Evolutionary conservation across 2,113 vertebrate genomes (phyloP).

Genomic region (Puntigrus tetrazona): DNA sequence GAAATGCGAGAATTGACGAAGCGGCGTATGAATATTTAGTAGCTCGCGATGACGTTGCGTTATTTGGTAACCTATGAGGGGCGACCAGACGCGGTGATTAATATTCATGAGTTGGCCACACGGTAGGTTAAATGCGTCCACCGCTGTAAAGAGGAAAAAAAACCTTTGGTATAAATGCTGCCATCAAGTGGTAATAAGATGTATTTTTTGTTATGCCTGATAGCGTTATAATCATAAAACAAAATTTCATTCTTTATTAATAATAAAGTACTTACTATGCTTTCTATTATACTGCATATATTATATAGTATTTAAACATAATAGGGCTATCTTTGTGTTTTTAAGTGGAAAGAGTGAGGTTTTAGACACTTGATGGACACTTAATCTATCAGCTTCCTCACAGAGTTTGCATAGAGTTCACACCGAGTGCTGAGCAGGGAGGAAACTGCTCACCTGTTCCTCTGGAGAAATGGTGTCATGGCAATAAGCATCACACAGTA

Average conservation of each 20-base stretch:
- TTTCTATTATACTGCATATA: background rate
- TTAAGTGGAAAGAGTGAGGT: background rate
- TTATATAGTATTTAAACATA: background rate
- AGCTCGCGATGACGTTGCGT: background rate
- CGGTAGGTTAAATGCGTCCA: background rate
- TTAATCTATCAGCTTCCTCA: background rate
- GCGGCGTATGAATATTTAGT: background rate
- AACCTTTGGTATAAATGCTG: background rate
- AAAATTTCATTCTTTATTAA: background rate
- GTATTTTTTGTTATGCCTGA: background rate
- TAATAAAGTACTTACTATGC: background rate
- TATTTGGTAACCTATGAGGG: background rate
- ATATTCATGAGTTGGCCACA: background rate
- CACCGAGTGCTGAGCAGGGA: constrained; percentile 12
- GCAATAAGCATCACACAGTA: constrained; percentile 68
- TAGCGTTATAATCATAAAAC: background rate
- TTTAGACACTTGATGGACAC: background rate
- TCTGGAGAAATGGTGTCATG: constrained; percentile 58
- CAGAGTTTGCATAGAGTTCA: background rate
- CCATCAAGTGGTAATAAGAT: background rate
- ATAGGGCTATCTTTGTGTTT: background rate
- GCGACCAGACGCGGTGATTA: background rate
- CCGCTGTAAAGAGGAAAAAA: background rate
- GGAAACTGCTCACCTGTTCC: constrained; percentile 16
- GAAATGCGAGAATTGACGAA: background rate